These are phyloP conservation scores for Phalacrocorax brasilianus DNA, from an alignment of 2,113 vertebrate genomes.

Conservation along the genomic window DNA sequence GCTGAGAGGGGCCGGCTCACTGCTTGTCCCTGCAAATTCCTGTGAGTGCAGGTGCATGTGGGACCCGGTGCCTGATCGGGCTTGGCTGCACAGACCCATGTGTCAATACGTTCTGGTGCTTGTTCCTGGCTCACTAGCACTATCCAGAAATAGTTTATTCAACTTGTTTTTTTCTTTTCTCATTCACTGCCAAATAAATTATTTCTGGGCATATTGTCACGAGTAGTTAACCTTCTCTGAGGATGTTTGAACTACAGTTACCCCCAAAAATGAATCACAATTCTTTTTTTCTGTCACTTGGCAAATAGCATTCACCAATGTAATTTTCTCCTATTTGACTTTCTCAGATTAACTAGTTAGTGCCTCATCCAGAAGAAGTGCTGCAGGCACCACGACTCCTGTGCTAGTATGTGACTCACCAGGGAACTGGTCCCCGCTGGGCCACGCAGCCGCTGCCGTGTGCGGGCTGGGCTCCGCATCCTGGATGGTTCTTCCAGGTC, in stretches of 20 bases:
- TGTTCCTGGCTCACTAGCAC: neutral
- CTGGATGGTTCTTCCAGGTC: neutral
- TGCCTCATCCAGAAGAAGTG: neutral
- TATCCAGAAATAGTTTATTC: conserved; percentile 9
- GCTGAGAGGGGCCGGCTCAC: neutral
- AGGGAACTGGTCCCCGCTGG: neutral
- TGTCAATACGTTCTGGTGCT: neutral
- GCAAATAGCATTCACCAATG: neutral
- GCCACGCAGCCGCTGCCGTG: accelerated
- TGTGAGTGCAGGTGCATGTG: neutral
- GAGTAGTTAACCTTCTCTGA: conserved; percentile 25
- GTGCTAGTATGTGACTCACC: accelerated
- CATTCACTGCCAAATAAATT: conserved; percentile 3
- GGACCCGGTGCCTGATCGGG: accelerated
- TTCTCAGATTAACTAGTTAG: neutral
- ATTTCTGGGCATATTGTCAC: conserved; percentile 32
- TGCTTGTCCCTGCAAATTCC: neutral
- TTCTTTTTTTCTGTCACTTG: neutral
- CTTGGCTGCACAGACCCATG: accelerated
- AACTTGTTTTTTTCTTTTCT: neutral
- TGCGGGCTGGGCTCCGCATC: accelerated
- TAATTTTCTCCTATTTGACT: neutral
- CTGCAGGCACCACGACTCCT: neutral
- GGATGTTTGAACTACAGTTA: conserved; percentile 29
- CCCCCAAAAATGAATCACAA: conserved; percentile 7